phyloP scores from a whole-genome alignment of 2,797 vertebrate genomes.

The Leucoraja ocellata region DNA sequence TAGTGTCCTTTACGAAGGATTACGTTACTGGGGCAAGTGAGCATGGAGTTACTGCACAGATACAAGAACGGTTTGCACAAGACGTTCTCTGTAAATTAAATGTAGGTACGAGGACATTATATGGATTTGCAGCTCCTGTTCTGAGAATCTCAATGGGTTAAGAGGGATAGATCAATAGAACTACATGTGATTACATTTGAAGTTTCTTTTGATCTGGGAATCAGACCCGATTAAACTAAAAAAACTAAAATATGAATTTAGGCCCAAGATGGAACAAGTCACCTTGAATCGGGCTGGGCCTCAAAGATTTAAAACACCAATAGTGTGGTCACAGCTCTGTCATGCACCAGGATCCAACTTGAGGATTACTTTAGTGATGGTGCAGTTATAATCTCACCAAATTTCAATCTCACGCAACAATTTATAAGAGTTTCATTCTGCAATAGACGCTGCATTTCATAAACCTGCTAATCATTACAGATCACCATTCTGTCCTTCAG shows the following conservation, averaged over 20 bases:
- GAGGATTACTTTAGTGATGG: background rate
- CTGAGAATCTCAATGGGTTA: background rate
- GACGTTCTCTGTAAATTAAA: background rate
- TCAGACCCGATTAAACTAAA: background rate
- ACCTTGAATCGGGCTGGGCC: background rate
- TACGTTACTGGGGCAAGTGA: constrained; percentile 29
- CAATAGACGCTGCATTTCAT: background rate
- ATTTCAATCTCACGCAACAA: background rate
- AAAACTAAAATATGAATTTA: background rate
- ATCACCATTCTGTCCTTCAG: no score
- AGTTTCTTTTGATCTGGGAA: background rate
- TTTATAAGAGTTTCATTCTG: background rate
- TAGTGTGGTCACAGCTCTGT: background rate
- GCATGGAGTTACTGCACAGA: no score
- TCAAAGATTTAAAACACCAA: background rate
- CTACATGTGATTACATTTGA: background rate
- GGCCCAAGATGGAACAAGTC: background rate
- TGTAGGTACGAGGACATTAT: background rate
- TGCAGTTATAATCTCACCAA: background rate
- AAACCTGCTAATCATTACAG: no score
- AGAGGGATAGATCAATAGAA: background rate
- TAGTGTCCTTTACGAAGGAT: constrained; percentile 46
- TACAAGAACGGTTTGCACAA: background rate
- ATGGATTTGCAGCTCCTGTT: background rate
- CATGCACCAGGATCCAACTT: background rate